Base-by-base conservation (phyloP, 2,797 vertebrate species). In the Neopelma chrysocephalum region DNA sequence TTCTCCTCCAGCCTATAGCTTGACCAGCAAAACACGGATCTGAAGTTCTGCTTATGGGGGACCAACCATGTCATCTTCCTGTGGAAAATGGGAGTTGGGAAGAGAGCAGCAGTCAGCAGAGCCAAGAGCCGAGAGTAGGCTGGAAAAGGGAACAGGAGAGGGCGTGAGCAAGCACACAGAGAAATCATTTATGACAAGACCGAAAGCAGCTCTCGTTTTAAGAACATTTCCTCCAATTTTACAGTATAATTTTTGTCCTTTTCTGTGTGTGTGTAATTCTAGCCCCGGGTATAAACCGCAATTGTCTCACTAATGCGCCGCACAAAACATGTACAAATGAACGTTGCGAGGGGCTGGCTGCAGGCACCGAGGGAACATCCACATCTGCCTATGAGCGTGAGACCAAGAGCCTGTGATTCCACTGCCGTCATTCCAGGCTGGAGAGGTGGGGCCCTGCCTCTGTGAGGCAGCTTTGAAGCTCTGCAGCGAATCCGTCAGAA, bases 81-180 rank as follows among this genome's bases (percentile, higher is more conserved):
- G 78, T 68, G 91, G 96, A 84, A 96, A 93, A 89, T 1, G 64
- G 93, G 88, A 93, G 70, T 3, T 77, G 86, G 80, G 93, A 77
- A 90, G 90, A 57, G 50, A 89, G 77, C 1, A 57, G 71, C 10
- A 64, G 53, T 21, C 80, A n/a, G 34, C 80, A 21, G 65, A 93
- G 94, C 87, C 87, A 90, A 66, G 83, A 94, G 86, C 89, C 32
- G 27, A 40, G 72, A 77, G 60, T 32, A 68, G 79, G 89, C 87
- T 93, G 26, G 83, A 66, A 93, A 89, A 82, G 90, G 92, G 94
- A 95, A 96, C 66, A 38, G 95, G 92, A 95, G 93, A 97, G 93
- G 88, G 94, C 43, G 45, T 92, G 81, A 96, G 93, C 88, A 93
- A 92, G 92, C 81, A 73, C 77, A 69, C 82, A 94, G 94, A 94